phyloP scores from a whole-genome alignment of 2,797 vertebrate genomes.

The Spea hammondii region DNA sequence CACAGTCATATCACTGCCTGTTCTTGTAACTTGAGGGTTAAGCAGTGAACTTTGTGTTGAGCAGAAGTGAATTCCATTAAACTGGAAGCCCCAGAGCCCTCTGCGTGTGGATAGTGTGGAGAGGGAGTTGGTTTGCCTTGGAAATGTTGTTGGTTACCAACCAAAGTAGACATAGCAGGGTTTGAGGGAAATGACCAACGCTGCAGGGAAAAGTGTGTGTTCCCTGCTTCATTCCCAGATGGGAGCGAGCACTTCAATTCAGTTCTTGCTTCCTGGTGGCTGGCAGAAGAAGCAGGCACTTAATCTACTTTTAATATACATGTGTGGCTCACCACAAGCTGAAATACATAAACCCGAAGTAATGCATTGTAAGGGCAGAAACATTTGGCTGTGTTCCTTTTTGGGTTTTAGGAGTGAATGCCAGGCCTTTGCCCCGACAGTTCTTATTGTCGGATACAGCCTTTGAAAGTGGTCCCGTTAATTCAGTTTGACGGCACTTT shows the following conservation, averaged over 20 bases:
- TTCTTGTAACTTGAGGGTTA: no score
- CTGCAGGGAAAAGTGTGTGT: slow-evolving; percentile 49
- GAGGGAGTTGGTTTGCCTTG: slow-evolving; percentile 39
- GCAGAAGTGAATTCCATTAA: slow-evolving; percentile 9
- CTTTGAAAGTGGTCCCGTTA: slow-evolving; percentile 20
- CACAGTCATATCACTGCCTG: no score
- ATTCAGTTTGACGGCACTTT: slow-evolving; percentile 30
- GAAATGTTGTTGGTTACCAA: slow-evolving; percentile 48
- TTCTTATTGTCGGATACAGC: slow-evolving; percentile 21
- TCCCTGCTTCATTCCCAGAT: slow-evolving; percentile 49
- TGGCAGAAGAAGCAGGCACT: slow-evolving; percentile 48
- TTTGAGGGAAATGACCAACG: slow-evolving; percentile 41
- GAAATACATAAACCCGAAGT: slow-evolving; percentile 47
- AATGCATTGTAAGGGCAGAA: slow-evolving; percentile 19
- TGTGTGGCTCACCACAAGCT: slow-evolving; percentile 36
- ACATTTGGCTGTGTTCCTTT: slow-evolving; percentile 45
- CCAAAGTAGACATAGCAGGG: slow-evolving; percentile 47
- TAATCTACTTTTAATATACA: slow-evolving; percentile 47
- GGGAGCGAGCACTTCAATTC: slow-evolving; percentile 49
- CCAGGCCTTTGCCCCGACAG: slow-evolving; percentile 11
- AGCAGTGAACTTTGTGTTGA: background rate
- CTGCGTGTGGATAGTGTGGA: slow-evolving; percentile 9
- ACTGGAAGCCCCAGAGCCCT: background rate
- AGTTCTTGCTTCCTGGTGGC: slow-evolving; percentile 52
- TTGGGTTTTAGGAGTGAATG: slow-evolving; percentile 41